Evolutionary conservation across 37 sponge, comb jelly and placozoan species (phyloP).

Genomic region (Aplysina aerophoba): DNA sequence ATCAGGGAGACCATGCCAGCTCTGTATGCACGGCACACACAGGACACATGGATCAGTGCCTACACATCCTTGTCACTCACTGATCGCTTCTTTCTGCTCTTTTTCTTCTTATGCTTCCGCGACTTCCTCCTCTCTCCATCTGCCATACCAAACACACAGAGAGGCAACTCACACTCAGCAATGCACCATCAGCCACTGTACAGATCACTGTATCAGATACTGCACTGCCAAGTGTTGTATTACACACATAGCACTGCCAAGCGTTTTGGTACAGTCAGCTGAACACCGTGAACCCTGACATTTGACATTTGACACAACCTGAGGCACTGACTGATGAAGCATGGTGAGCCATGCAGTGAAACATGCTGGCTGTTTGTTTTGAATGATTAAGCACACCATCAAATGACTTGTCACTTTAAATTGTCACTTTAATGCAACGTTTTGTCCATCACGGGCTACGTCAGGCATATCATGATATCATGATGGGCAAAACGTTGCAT

Average conservation of each 20-base stretch:
- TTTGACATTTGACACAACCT: background rate
- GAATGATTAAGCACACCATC: no score
- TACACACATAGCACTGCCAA: no score
- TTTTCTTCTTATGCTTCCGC: slow-evolving; percentile 51
- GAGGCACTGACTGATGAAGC: background rate
- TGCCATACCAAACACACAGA: slow-evolving; percentile 43
- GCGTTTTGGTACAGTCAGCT: no score
- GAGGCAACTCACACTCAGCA: background rate
- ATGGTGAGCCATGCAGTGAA: background rate
- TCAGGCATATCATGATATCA: no score
- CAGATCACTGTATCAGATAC: background rate
- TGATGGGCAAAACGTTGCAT: no score
- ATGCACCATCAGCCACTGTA: background rate
- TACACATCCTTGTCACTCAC: slow-evolving; percentile 22
- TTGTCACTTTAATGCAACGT: background rate
- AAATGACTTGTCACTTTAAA: no score
- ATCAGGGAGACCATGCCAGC: no score
- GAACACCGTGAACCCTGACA: no score
- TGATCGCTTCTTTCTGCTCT: slow-evolving; percentile 46
- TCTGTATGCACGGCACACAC: slow-evolving; percentile 13
- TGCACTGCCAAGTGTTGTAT: no score
- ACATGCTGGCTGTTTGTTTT: no score
- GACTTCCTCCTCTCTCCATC: slow-evolving; percentile 61
- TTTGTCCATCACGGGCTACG: no score
- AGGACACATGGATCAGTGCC: slow-evolving; percentile 33